Evolutionary conservation across 2,888 invertebrate genomes (phyloP).

Genomic region (Halocaridina rubra): DNA sequence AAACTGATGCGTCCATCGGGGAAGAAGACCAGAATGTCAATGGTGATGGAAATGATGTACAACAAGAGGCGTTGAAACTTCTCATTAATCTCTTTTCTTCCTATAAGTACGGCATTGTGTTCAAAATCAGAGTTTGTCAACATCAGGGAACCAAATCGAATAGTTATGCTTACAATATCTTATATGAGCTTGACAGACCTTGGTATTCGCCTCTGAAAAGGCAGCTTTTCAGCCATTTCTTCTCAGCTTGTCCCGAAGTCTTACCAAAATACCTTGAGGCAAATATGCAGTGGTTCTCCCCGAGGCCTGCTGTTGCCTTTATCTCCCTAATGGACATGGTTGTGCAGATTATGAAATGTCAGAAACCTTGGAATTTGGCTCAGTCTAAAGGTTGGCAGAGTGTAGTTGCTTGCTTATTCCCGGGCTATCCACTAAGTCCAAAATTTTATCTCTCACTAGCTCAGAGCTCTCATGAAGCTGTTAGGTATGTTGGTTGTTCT

Average conservation of each 20-base stretch:
- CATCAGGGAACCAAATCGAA: not conserved
- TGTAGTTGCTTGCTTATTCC: not conserved
- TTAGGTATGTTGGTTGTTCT: not conserved
- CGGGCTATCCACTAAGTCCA: not conserved
- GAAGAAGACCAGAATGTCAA: not conserved
- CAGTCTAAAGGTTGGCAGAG: not conserved
- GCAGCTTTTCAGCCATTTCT: not conserved
- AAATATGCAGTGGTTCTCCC: not conserved
- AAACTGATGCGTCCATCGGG: not conserved
- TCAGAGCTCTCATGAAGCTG: not conserved
- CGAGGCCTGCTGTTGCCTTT: constrained; percentile 22
- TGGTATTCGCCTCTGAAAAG: constrained; percentile 19
- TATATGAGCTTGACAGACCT: constrained; percentile 12
- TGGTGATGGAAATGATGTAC: constrained; percentile 13
- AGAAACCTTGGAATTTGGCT: constrained; percentile 27
- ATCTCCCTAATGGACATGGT: constrained; percentile 31
- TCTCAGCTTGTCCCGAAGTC: not conserved
- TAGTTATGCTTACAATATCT: constrained; percentile 3
- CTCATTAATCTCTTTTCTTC: constrained; percentile 30
- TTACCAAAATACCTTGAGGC: not conserved
- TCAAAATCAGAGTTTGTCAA: not conserved
- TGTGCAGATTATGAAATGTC: constrained; percentile 2
- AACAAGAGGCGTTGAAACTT: not conserved
- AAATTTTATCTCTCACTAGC: not conserved
- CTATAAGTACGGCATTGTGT: constrained; percentile 25